Base-by-base conservation (phyloP, 2,113 vertebrate species). In the Corythoichthys intestinalis region DNA sequence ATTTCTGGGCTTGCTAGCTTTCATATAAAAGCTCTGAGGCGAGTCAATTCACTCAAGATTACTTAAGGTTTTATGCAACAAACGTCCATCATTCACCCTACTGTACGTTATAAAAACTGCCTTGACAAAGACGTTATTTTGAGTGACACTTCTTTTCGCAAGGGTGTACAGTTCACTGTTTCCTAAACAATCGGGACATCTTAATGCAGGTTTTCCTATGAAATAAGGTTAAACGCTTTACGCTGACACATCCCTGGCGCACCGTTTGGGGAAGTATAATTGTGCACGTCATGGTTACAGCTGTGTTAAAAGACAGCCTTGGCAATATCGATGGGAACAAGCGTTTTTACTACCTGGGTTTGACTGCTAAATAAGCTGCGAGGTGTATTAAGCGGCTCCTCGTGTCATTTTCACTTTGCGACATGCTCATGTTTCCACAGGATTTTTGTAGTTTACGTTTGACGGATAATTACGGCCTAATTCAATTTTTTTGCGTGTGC, bases 281-380 rank as follows among this genome's bases (percentile, higher is more conserved):
- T 66, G 13, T 39, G 49, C 61, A 50, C 4, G 47, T 67, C 41
- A 34, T 54, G 53, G 20, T 28, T 54, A 10, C 53, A 54, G 53
- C 53, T 54, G 53, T 54, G 28, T 57, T 57, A 13, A 37, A 57
- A 14, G 34, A 35, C 53, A 28, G 20, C 41, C 41, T 63, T 63
- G 60, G 60, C 60, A 63, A 44, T 13, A 13, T 44, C n/a, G 28
- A 63, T 63, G 41, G 60, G 41, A 63, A 47, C 60, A 47, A 63
- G 60, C 28, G 60, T 63, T 47, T n/a, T 4, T 6, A 20, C 7
- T 20, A 46, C 41, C 46, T 12, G 12, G 3, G 41, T 63, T 63
- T 47, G 60, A 63, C 60, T 63, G 60, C 60, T 28, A 28, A 63
- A 63, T 63, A 4, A 61, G 59, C 38, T 14, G 7, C 11, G 28